Evolutionary conservation across 2,888 invertebrate species (phyloP).

Genomic region (Thereva unica): DNA sequence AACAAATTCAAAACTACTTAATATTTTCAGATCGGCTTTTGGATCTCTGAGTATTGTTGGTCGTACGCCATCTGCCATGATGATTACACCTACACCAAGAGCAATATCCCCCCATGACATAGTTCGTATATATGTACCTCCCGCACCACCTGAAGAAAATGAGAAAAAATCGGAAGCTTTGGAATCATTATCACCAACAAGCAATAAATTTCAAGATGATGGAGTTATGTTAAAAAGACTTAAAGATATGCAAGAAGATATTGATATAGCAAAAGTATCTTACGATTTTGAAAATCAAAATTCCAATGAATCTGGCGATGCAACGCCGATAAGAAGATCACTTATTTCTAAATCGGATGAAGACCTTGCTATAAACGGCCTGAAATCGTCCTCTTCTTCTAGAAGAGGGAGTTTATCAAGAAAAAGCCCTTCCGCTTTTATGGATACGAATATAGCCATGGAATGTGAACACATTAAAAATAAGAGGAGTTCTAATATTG

Average conservation of each 20-base stretch:
- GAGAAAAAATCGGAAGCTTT: slow-evolving; percentile 1
- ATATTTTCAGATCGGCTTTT: slow-evolving; percentile 42
- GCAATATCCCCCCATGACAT: slow-evolving; percentile 45
- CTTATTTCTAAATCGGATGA: slow-evolving; percentile 41
- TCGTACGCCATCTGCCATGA: slow-evolving; percentile 43
- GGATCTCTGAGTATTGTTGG: slow-evolving; percentile 44
- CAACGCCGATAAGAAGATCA: slow-evolving; percentile 38
- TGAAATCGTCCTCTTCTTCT: slow-evolving; percentile 43
- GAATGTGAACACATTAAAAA: slow-evolving; percentile 43
- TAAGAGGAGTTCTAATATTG: slow-evolving; percentile 33
- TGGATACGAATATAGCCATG: slow-evolving; percentile 31
- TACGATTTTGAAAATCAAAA: slow-evolving; percentile 38
- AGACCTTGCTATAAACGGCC: slow-evolving; percentile 37
- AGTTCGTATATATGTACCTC: slow-evolving; percentile 45
- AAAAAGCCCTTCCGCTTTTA: slow-evolving; percentile 42
- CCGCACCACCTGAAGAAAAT: slow-evolving; percentile 41
- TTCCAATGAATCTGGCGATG: slow-evolving; percentile 41
- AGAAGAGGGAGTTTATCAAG: slow-evolving; percentile 43
- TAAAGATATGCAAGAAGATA: slow-evolving; percentile 3
- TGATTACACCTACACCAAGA: slow-evolving; percentile 45
- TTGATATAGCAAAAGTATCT: background rate
- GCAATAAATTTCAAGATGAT: slow-evolving; percentile 28
- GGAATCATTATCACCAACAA: slow-evolving; percentile 18
- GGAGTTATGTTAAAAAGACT: slow-evolving; percentile 19
- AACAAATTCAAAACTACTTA: background rate